Conservation (phyloP, 2,113 vertebrate genomes). For the Paradisaea rubra region DNA sequence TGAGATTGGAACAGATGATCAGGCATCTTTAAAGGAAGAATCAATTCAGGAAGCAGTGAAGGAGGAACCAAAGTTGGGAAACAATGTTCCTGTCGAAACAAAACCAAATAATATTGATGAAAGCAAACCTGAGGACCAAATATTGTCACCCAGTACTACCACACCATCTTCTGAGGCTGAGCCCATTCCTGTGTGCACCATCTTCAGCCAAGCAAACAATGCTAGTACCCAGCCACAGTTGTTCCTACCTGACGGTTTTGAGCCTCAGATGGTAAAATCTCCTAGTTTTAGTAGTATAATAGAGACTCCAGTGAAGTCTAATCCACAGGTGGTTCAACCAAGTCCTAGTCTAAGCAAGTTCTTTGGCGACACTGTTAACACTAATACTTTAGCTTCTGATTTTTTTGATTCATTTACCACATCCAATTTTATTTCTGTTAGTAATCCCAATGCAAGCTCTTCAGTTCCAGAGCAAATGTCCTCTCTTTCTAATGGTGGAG, state of each 20-base stretch:
- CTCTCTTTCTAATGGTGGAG: constrained; percentile 58
- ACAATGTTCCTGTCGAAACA: background rate
- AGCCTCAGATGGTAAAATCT: constrained; percentile 93
- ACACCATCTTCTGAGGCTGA: constrained; percentile 57
- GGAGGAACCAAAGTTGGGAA: background rate
- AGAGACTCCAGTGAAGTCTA: constrained; percentile 75
- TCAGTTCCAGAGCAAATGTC: constrained; percentile 68
- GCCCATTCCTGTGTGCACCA: constrained; percentile 88
- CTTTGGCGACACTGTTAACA: constrained; percentile 80
- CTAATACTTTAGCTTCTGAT: constrained; percentile 83
- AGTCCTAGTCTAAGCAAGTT: constrained; percentile 97
- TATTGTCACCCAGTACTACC: background rate
- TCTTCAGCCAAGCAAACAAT: constrained; percentile 83
- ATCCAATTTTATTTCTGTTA: constrained; percentile 90
- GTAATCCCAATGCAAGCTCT: constrained; percentile 85
- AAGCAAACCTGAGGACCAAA: background rate
- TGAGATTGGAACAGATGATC: constrained; percentile 47
- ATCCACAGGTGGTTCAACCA: constrained; percentile 85
- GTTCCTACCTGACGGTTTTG: constrained; percentile 85
- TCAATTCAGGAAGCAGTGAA: background rate
- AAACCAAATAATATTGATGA: background rate
- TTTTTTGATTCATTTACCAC: constrained; percentile 97
- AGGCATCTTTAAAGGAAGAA: constrained; percentile 36
- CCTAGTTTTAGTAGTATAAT: constrained; percentile 85
- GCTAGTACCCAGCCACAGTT: constrained; percentile 64